These are phyloP conservation scores for Rhyzopertha dominica DNA, from an alignment of 1,140 invertebrate genomes.

Conservation along the genomic window DNA sequence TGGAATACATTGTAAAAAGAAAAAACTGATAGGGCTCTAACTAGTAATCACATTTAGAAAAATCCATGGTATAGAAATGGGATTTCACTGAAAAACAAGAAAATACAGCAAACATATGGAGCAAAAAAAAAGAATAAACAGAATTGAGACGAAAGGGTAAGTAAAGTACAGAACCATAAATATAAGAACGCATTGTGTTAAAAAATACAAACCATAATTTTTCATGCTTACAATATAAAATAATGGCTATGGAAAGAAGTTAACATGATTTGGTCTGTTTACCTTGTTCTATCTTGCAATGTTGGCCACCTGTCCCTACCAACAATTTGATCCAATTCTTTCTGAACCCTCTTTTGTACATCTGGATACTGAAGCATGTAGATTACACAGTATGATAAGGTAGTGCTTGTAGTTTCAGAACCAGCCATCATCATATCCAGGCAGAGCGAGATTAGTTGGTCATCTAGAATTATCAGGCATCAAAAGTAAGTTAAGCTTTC, in stretches of 20 bases:
- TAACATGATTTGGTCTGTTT: conserved; percentile 32
- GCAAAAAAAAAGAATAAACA: not conserved
- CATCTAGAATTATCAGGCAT: conserved; percentile 49
- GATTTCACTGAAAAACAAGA: not conserved
- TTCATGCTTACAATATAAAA: too few species aligned
- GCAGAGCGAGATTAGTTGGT: conserved; percentile 61
- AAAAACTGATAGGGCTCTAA: not conserved
- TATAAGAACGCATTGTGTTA: too few species aligned
- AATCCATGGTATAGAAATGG: not conserved
- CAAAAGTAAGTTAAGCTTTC: too few species aligned
- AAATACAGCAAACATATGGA: not conserved
- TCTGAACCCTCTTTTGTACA: conserved; percentile 59
- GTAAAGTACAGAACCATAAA: not conserved
- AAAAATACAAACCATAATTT: too few species aligned
- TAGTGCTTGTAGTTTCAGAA: conserved; percentile 64
- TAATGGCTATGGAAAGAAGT: too few species aligned
- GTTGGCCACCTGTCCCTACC: conserved; percentile 52
- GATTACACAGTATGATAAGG: conserved; percentile 57
- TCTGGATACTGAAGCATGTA: conserved; percentile 61
- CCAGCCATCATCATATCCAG: conserved; percentile 68
- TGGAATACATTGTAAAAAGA: not conserved
- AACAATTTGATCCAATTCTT: conserved; percentile 64
- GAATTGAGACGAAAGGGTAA: not conserved
- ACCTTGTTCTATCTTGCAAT: conserved; percentile 61
- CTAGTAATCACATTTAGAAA: not conserved